Evolutionary conservation across 2,888 invertebrate genomes (phyloP), one percentile per base, ranked within the genome.

Genomic region (Synergus japonicus): DNA sequence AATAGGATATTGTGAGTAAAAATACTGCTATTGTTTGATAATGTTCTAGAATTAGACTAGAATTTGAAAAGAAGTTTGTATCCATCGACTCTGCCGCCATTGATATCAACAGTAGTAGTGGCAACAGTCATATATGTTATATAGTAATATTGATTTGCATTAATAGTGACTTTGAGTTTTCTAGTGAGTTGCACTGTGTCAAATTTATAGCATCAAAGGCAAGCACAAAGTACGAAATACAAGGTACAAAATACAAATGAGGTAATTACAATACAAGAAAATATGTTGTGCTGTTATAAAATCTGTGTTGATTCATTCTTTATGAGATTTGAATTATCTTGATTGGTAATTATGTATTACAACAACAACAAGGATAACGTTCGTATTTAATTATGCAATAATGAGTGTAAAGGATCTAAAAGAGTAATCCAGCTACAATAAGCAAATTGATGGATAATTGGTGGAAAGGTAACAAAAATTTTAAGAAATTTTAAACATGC

Each of bases 61-160:
- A 0, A n/a, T n/a, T 54, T n/a, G 12, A 29, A 4, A 60, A 29
- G 22, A 1, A 4, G 4, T 12, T 60, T 18, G 29, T 22, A 22
- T 60, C 22, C 4, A 41, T 37, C n/a, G 10, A 54, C 54, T 49
- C 69, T 49, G 54, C 73, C 54, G 73, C 54, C 73, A 73, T 49
- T 73, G 54, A 54, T 10, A n/a, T 54, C n/a, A 73, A 73, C 73
- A 73, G 73, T 73, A 73, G 73, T 73, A 73, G 73, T 73, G 73
- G 73, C 54, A 73, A 73, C 54, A 73, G 29, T 37, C 0, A 41
- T 54, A n/a, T 73, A 13, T 9, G 12, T 15, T 69, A 37, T 73
- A 9, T 41, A n/a, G n/a, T 43, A 12, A 66, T 66, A 18, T n/a
- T 41, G 13, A 65, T 37, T 37, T 65, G 29, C 2, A 29, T 41